Evolutionary conservation across 2,113 vertebrate species (phyloP), one percentile per base, ranked within the genome.

Genomic region (Ginglymostoma cirratum): DNA sequence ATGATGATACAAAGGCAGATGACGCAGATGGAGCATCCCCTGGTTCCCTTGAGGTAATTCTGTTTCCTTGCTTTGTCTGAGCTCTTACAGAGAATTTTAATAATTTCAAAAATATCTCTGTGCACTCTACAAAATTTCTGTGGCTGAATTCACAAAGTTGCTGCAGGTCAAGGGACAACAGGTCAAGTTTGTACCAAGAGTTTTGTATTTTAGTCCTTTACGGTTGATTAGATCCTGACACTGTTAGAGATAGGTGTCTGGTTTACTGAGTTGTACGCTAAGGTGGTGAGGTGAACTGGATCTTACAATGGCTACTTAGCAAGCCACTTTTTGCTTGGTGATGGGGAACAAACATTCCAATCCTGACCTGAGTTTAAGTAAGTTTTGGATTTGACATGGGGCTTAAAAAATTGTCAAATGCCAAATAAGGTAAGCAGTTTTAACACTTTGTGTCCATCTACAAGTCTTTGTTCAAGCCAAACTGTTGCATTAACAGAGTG

Each of bases 11-110:
- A 97, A 97, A 97, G 96, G 93, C 96, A 90, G 97, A 97, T 98
- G 98, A 98, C 96, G 96, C 97, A 80, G 97, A 97, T 97, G 98
- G 97, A 97, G 96, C 97, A 61, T 97, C 98, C 97, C 97, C 98
- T 95, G 98, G 98, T 97, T 98, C 98, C 97, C 98, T 99, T 96
- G 99, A 99, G 99, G 99, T 99, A 99, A 98, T 97, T 48, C 45
- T 38, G 7, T 48, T 34, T 72, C 45, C 30, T 52, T 95, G 52
- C 5, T 0, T 69, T 95, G 45, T 34, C 89, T 92, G 30, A 55
- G 61, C 7, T 90, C 15, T 61, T 61, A 90, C 87, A n/a, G 34
- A 90, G 52, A 80, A 38, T 15, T 83, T 83, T 83, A 83, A 83
- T 83, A 17, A 19, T 90, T 34, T n/a, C 61, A 66, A 52, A 34